These are phyloP conservation scores for Bilobella aurantiaca DNA, from an alignment of 1,140 invertebrate species.

Conservation along the genomic window DNA sequence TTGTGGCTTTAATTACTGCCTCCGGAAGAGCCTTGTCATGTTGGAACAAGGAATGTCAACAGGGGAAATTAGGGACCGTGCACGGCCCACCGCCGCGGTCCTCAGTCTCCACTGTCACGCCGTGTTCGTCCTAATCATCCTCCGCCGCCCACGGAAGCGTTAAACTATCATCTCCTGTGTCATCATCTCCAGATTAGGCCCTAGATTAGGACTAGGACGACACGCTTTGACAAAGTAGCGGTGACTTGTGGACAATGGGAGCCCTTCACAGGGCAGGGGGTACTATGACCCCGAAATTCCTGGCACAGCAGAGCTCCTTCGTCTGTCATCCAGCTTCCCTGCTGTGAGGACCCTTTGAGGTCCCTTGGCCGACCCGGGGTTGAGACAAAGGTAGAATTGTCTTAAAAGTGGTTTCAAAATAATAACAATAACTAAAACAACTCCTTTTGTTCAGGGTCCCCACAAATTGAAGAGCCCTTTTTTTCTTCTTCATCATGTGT, in stretches of 20 bases:
- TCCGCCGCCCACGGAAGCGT: not conserved
- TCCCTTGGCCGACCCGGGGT: no score
- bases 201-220: not conserved
- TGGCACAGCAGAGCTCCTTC: not conserved
- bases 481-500: no score
- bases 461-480: no score
- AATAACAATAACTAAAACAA: no score
- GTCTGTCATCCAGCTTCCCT: not conserved
- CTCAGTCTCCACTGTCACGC: no score
- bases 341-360: not conserved
- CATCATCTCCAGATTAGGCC: not conserved
- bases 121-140: not conserved
- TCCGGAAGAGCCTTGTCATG: not conserved
- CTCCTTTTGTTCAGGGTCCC: no score
- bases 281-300: not conserved
- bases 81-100: not conserved
- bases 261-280: not conserved
- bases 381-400: no score
- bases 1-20: constrained; percentile 13
- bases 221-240: no score
- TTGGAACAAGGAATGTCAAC: constrained; percentile 11
- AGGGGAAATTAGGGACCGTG: not conserved
- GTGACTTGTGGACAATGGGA: not conserved
- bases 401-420: no score
- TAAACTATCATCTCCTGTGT: not conserved